Percentiles rank a stretch among this genome's conserved stretches.
These are phyloP conservation scores for Tetranychus urticae DNA, from an alignment of 1,140 invertebrate genomes.

Conservation along the genomic window DNA sequence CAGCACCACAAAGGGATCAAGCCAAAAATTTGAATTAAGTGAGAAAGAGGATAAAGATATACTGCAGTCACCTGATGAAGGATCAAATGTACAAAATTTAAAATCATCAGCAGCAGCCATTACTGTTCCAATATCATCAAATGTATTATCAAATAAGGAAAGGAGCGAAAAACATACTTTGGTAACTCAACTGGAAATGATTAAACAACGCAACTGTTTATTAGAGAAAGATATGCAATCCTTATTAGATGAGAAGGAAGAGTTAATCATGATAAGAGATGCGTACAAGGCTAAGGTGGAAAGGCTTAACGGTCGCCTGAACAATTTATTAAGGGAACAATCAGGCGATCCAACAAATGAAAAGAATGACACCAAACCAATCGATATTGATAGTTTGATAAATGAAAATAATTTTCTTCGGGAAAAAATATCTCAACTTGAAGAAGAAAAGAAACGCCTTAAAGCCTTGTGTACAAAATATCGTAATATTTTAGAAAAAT, in stretches of 20 bases:
- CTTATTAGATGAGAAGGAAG: constrained; percentile 63
- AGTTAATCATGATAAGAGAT: constrained; percentile 49
- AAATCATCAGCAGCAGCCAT: background rate
- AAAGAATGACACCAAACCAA: background rate
- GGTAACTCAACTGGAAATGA: constrained; percentile 5
- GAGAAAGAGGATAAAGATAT: background rate
- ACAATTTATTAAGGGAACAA: constrained; percentile 32
- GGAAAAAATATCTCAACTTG: constrained; percentile 47
- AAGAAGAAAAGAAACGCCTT: constrained; percentile 47
- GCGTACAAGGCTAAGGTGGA: constrained; percentile 63
- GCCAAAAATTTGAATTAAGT: background rate
- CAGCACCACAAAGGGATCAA: no score
- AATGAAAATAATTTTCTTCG: constrained; percentile 32
- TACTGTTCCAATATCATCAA: background rate
- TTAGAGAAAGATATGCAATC: constrained; percentile 42
- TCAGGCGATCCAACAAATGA: background rate
- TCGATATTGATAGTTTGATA: constrained; percentile 2
- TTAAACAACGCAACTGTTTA: constrained; percentile 19
- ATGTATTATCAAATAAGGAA: no score
- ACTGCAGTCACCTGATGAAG: background rate
- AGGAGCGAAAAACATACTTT: background rate
- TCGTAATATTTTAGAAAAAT: constrained; percentile 23
- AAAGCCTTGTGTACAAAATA: constrained; percentile 24
- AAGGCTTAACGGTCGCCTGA: constrained; percentile 52
- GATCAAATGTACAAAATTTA: background rate